Conservation (phyloP, 2,888 invertebrate genomes). For the Apodemia duryi region DNA sequence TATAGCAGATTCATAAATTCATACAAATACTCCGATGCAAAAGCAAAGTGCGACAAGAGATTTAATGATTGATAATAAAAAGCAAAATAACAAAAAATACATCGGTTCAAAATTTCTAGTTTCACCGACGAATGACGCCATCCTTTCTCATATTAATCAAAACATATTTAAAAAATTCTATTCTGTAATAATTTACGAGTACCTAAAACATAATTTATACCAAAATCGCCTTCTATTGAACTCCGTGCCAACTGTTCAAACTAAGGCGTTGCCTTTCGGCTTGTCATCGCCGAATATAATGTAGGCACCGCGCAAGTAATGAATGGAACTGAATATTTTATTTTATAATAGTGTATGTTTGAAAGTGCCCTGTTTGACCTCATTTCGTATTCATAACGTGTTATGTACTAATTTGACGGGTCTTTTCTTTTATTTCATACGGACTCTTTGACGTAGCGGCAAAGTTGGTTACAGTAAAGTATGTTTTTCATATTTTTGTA, state of each 20-base stretch:
- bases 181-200: constrained; percentile 6
- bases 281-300: constrained; percentile 50
- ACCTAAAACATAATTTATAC: constrained; percentile 5
- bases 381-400: constrained; percentile 73
- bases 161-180: not conserved
- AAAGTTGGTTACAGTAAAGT: constrained; percentile 4
- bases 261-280: constrained; percentile 64
- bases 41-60: too few relatives aligned
- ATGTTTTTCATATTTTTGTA: constrained; percentile 15
- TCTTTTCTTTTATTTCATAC: constrained; percentile 67
- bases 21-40: too few relatives aligned
- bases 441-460: constrained; percentile 57
- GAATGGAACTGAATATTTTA: constrained; percentile 77
- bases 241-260: constrained; percentile 65
- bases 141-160: not conserved
- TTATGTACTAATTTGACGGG: constrained; percentile 75
- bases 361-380: constrained; percentile 74
- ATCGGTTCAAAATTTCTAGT: too few relatives aligned
- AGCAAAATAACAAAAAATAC: too few relatives aligned
- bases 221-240: constrained; percentile 1
- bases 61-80: too few relatives aligned
- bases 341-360: constrained; percentile 70
- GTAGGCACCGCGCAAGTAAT: constrained; percentile 53
- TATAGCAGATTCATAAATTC: too few relatives aligned
- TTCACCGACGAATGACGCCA: too few relatives aligned